phyloP scores from a whole-genome alignment of 2,113 vertebrate species.

The Percina caprodes region DNA sequence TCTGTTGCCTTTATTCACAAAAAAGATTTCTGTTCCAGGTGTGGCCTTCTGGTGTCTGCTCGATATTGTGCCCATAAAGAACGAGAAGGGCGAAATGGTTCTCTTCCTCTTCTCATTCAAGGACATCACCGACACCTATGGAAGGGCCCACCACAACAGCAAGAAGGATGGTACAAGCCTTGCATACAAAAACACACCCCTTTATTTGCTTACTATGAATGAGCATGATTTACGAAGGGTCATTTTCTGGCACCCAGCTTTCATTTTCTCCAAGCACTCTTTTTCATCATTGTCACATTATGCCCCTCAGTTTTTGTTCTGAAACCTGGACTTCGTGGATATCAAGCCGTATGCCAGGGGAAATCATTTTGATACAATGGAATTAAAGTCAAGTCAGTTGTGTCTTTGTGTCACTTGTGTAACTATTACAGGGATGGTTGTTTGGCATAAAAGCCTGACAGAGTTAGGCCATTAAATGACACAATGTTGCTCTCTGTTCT shows the following conservation, averaged over 20 bases:
- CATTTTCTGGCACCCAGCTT: constrained; percentile 37
- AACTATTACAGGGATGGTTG: background rate
- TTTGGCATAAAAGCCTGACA: background rate
- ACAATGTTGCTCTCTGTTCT: background rate
- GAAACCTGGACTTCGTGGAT: constrained; percentile 50
- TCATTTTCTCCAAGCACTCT: constrained; percentile 37
- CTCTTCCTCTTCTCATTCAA: constrained; percentile 99
- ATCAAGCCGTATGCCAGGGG: constrained; percentile 9
- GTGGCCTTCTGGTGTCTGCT: constrained; percentile 92
- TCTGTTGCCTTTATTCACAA: background rate
- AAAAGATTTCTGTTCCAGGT: constrained; percentile 76
- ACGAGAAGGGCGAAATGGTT: constrained; percentile 96
- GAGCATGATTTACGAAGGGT: constrained; percentile 55
- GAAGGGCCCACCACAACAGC: constrained; percentile 77
- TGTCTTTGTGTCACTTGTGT: constrained; percentile 11
- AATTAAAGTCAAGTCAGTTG: constrained; percentile 22
- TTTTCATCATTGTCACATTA: constrained; percentile 74
- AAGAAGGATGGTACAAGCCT: constrained; percentile 83
- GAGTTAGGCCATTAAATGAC: background rate
- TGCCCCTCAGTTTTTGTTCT: constrained; percentile 46
- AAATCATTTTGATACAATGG: background rate
- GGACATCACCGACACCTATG: constrained; percentile 90
- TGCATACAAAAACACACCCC: background rate
- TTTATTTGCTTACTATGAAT: constrained; percentile 42
- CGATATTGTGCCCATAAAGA: constrained; percentile 98